Evolutionary conservation across 2,113 vertebrate genomes (phyloP).

Genomic region (Zeus faber): DNA sequence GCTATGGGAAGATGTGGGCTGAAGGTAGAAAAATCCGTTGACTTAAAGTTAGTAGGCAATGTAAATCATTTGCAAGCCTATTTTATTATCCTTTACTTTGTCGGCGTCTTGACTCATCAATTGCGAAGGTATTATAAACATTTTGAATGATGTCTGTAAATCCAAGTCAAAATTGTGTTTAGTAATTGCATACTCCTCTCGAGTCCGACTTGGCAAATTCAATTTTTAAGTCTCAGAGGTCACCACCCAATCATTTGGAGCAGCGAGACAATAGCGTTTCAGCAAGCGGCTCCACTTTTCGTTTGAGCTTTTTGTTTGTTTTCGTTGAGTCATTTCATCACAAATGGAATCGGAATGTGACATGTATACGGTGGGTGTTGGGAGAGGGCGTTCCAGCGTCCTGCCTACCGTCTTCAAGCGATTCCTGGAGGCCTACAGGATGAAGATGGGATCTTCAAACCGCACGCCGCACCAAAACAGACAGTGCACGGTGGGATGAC

Average conservation of each 20-base stretch:
- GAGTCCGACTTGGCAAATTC: background rate
- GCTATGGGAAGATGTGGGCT: background rate
- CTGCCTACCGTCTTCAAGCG: constrained; percentile 23
- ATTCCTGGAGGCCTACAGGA: constrained; percentile 15
- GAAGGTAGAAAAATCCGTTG: too few relatives aligned
- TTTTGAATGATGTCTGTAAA: too few relatives aligned
- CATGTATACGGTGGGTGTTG: background rate
- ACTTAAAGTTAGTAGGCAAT: too few relatives aligned
- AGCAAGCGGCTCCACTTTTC: background rate
- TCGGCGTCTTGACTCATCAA: too few relatives aligned
- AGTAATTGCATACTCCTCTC: background rate
- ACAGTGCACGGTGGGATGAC: constrained; percentile 12
- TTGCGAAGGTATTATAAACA: too few relatives aligned
- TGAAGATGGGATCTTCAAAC: constrained; percentile 35
- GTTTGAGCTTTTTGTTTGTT: background rate
- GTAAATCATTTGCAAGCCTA: too few relatives aligned
- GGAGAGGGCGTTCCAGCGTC: constrained; percentile 13
- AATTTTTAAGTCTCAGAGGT: background rate
- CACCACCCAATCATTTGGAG: background rate
- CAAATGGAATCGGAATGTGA: background rate
- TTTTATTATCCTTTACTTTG: too few relatives aligned
- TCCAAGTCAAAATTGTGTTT: too few relatives aligned
- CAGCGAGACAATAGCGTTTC: background rate
- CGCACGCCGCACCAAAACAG: constrained; percentile 42
- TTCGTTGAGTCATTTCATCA: too few relatives aligned